A percentile compares a stretch with the other conserved stretches of the same genome.
Conservation (phyloP, 2,113 vertebrate species). For the Cottus gobio region DNA sequence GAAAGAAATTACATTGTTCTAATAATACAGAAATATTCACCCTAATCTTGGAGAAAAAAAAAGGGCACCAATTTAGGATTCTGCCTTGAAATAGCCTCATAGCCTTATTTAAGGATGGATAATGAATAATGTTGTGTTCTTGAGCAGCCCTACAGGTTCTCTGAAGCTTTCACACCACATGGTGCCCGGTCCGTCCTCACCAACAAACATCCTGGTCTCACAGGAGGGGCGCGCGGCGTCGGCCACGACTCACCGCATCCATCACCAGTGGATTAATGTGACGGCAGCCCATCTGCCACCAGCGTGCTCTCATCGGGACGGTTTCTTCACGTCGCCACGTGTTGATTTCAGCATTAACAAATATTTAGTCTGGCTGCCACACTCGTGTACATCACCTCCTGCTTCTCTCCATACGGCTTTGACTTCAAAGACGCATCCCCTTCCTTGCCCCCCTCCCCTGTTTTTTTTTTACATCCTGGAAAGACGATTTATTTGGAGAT, state of each 20-base stretch:
- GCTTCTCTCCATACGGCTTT: not conserved
- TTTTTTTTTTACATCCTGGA: slow-evolving; percentile 10
- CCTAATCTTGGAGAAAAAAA: too few species aligned
- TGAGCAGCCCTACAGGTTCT: not conserved
- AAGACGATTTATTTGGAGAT: slow-evolving; percentile 49
- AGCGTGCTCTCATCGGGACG: not conserved
- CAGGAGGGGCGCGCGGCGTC: not conserved
- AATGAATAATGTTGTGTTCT: not conserved
- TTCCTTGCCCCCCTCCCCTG: not conserved
- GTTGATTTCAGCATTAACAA: not conserved
- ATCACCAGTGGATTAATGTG: slow-evolving; percentile 25
- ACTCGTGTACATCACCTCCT: not conserved
- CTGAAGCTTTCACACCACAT: not conserved
- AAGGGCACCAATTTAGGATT: too few species aligned
- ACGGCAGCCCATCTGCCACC: not conserved
- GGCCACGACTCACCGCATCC: not conserved
- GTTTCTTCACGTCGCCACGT: not conserved
- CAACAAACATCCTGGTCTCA: not conserved
- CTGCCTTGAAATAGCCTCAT: too few species aligned
- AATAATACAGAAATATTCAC: not conserved
- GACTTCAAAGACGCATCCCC: slow-evolving; percentile 43
- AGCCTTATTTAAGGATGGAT: too few species aligned
- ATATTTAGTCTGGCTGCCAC: not conserved
- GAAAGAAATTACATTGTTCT: too few species aligned
- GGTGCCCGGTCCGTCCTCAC: not conserved